A percentile compares a stretch with the other conserved stretches of the same genome.
Conservation (phyloP, 2,113 vertebrate species). For the Tympanuchus pallidicinctus region DNA sequence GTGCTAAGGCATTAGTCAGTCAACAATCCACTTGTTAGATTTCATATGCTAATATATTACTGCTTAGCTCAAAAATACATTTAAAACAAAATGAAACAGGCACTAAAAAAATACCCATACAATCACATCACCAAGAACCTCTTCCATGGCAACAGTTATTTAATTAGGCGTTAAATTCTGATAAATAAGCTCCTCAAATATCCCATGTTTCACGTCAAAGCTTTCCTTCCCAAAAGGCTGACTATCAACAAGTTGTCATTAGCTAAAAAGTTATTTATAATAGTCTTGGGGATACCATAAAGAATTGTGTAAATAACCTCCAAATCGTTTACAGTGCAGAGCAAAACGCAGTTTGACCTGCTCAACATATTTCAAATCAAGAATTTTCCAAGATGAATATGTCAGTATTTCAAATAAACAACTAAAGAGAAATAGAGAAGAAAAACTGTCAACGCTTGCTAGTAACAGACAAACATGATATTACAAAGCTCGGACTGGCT, state of each 20-base stretch:
- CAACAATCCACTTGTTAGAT: not conserved
- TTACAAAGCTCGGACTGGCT: not conserved
- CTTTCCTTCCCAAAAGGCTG: not conserved
- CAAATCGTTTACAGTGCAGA: not conserved
- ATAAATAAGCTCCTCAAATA: constrained; percentile 29
- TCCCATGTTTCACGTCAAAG: constrained; percentile 3
- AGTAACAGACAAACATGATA: not conserved
- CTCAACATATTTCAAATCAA: not conserved
- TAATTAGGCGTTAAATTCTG: not conserved
- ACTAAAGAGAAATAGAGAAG: not conserved
- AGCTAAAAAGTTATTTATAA: not conserved
- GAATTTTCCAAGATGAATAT: not conserved
- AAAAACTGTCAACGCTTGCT: not conserved
- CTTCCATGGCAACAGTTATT: constrained; percentile 1
- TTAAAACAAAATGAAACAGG: not conserved
- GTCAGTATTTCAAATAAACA: not conserved
- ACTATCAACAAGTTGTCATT: not conserved
- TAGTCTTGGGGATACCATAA: not conserved
- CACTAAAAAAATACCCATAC: not conserved
- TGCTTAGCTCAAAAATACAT: not conserved
- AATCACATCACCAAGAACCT: not conserved
- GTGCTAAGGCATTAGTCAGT: not conserved
- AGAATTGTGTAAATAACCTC: not conserved
- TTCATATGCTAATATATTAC: not conserved
- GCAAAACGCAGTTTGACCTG: not conserved